Base-by-base conservation (phyloP, 2,888 invertebrate species). In the Andrena haemorrhoa region DNA sequence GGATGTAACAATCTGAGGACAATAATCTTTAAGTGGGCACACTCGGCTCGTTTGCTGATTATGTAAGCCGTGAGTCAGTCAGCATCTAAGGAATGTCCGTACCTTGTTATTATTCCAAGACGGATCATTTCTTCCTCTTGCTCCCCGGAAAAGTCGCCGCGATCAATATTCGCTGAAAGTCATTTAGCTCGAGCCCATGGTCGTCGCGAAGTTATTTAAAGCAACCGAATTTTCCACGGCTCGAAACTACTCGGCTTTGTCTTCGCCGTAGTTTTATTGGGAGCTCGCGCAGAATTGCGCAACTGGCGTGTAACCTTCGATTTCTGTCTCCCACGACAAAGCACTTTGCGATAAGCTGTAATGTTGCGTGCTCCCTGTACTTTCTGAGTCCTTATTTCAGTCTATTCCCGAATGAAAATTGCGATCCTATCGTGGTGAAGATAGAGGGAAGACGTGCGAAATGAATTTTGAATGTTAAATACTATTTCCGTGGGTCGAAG, bases 1-100 rank as follows among this genome's bases (percentile, higher is more conserved):
- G 61, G 49, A 66, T 77, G 65, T 49, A 82, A 69, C 60, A 41
- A 83, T 81, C 66, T 65, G 53, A 74, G 82, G 73, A 74, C 81
- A 76, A 83, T 61, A 76, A 75, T 82, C 80, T 82, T 53, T 26
- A 64, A 51, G n/a, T 23, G 47, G 41, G 51, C 64, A 35, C 35
- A 26, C 41, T 31, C 16, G 31, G 20, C 66, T 79, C 33, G 68
- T 82, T 69, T n/a, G 33, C 5, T 5, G 47, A 53, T 83, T 83
- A 41, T 60, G 58, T 81, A 83, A 83, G 61, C 49, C 66, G 70
- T 69, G 82, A 83, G 68, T 76, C 68, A 56, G 20, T 20, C 41
- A 16, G n/a, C 26, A 33, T 20, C n/a, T n/a, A 60, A 63, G 49
- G 58, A 73, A 64, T 63, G 35, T 64, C 16, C 16, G 41, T 23